Evolutionary conservation across 2,113 vertebrate species (phyloP).

Genomic region (Blennius ocellaris): DNA sequence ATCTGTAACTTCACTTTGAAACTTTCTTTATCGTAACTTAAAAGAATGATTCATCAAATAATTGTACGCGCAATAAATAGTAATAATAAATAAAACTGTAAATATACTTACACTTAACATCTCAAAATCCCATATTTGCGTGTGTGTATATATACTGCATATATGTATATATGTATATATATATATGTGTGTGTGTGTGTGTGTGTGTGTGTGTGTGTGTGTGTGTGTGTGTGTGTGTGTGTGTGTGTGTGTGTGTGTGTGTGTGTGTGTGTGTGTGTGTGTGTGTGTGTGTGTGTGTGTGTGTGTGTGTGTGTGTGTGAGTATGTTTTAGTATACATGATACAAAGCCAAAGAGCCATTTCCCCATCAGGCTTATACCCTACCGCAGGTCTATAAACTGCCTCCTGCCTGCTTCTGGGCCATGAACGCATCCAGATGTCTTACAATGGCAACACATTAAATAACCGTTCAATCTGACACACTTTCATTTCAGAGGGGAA

Average conservation of each 20-base stretch:
- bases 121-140: not conserved
- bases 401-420: conserved; percentile 79
- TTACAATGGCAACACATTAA: conserved; percentile 82
- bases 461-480: conserved; percentile 80
- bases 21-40: not conserved
- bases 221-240: conserved; percentile 27
- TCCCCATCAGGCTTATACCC: conserved; percentile 61
- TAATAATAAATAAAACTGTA: not conserved
- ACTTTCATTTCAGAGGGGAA: conserved; percentile 71
- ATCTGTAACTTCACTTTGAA: not conserved
- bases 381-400: conserved; percentile 72
- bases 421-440: conserved; percentile 81
- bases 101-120: conserved; percentile 17
- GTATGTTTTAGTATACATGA: conserved; percentile 35
- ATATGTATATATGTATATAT: no score
- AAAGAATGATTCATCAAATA: conserved; percentile 14
- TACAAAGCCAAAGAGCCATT: conserved; percentile 61
- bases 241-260: not conserved
- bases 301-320: conserved; percentile 16
- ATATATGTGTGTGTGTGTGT: conserved; percentile 7
- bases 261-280: not conserved
- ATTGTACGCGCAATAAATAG: conserved; percentile 24
- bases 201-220: conserved; percentile 10
- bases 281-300: conserved; percentile 5
- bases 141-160: not conserved